A percentile compares a stretch with the other conserved stretches of the same genome.
Evolutionary conservation across 2,888 invertebrate genomes (phyloP).

Genomic region (Lamellibrachia columna): DNA sequence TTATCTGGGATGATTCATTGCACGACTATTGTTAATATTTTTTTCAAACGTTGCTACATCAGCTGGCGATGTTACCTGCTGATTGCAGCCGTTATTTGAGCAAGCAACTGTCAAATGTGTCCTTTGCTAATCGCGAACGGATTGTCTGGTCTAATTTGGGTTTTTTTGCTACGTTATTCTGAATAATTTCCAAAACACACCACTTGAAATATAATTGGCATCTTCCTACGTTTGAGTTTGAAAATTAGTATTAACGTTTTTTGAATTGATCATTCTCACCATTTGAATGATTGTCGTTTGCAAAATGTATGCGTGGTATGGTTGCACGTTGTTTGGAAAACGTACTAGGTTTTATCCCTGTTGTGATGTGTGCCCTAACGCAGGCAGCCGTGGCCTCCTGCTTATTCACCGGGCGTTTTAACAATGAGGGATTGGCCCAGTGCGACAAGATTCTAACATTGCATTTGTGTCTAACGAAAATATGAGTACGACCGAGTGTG

Average conservation of each 20-base stretch:
- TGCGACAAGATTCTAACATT: background rate
- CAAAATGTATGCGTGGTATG: background rate
- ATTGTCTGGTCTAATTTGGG: background rate
- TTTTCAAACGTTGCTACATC: too few relatives aligned
- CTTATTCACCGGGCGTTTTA: background rate
- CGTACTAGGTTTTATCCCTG: background rate
- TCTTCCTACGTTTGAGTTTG: background rate
- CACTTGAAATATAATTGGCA: background rate
- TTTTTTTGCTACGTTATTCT: background rate
- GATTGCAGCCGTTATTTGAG: too few relatives aligned
- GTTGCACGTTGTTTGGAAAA: background rate
- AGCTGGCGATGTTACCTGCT: too few relatives aligned
- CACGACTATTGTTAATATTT: background rate
- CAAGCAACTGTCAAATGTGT: background rate
- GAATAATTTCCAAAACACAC: background rate
- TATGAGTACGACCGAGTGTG: background rate
- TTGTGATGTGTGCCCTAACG: background rate
- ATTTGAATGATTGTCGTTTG: background rate
- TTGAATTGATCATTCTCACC: too few relatives aligned
- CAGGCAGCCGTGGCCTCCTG: background rate
- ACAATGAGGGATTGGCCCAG: background rate
- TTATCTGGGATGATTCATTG: background rate
- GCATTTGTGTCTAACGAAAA: background rate
- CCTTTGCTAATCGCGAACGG: background rate
- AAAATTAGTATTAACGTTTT: too few relatives aligned